These are phyloP conservation scores for Setipinna tenuifilis DNA, from an alignment of 2,797 vertebrate species.

Conservation along the genomic window DNA sequence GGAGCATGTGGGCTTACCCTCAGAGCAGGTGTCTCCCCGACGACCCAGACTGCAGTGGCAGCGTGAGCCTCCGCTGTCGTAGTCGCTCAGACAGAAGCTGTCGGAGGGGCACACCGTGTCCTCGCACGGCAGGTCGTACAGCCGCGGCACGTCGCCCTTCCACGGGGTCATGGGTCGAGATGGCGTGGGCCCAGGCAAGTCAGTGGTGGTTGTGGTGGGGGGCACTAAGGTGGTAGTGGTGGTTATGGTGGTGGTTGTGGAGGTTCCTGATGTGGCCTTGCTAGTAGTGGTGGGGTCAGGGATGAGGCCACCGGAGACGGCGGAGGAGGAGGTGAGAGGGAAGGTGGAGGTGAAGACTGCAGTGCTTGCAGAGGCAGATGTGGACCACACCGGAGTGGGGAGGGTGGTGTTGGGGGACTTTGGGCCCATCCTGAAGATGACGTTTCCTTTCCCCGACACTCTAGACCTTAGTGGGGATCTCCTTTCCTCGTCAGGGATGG, in stretches of 20 bases:
- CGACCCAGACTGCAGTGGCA: slow-evolving; percentile 93
- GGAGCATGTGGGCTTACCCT: slow-evolving; percentile 70
- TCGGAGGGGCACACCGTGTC: slow-evolving; percentile 84
- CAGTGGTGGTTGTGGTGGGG: slow-evolving; percentile 19
- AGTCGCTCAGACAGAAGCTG: slow-evolving; percentile 91
- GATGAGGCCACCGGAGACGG: slow-evolving; percentile 24
- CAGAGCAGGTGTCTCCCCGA: slow-evolving; percentile 80
- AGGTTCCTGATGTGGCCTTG: slow-evolving; percentile 52
- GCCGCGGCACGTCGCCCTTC: slow-evolving; percentile 67
- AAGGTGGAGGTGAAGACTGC: slow-evolving; percentile 41
- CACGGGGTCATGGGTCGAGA: slow-evolving; percentile 60
- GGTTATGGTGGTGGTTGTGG: background rate
- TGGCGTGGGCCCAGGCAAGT: slow-evolving; percentile 27
- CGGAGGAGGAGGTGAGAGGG: slow-evolving; percentile 46
- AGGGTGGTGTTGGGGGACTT: slow-evolving; percentile 22
- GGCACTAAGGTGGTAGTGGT: background rate
- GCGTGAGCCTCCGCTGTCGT: slow-evolving; percentile 81
- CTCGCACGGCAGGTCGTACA: slow-evolving; percentile 83
- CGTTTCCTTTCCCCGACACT: slow-evolving; percentile 61
- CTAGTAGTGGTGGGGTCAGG: slow-evolving; percentile 10
- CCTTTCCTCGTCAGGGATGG: slow-evolving; percentile 71
- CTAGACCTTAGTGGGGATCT: slow-evolving; percentile 81
- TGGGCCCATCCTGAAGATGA: slow-evolving; percentile 71
- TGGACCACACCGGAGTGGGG: slow-evolving; percentile 27
- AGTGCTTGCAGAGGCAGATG: slow-evolving; percentile 41